A percentile compares a stretch with the other conserved stretches of the same genome.
Evolutionary conservation across 2,888 invertebrate genomes (phyloP).

Genomic region (Lepetodrilus schrolli): DNA sequence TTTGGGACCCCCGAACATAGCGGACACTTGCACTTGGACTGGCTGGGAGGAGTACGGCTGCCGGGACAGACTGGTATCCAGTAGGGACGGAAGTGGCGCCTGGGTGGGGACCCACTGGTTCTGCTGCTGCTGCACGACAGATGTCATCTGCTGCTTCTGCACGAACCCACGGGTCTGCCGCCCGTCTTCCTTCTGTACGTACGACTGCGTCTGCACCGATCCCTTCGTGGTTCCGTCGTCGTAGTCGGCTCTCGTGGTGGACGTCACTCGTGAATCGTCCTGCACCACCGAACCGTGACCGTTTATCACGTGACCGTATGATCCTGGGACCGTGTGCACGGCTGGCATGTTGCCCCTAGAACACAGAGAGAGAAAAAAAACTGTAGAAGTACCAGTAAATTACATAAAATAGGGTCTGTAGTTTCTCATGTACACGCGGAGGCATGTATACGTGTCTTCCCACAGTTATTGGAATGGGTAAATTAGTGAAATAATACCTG

Average conservation of each 20-base stretch:
- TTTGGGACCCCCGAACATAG: conserved; percentile 13
- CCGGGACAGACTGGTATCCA: not conserved
- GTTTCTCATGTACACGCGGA: too few relatives aligned
- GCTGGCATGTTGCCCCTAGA: conserved; percentile 9
- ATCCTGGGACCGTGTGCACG: not conserved
- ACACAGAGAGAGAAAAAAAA: too few relatives aligned
- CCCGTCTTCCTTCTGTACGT: not conserved
- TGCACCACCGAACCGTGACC: not conserved
- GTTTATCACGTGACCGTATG: not conserved
- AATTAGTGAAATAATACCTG: too few relatives aligned
- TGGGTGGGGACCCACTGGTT: not conserved
- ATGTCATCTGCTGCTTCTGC: not conserved
- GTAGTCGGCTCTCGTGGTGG: not conserved
- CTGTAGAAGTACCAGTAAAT: too few relatives aligned
- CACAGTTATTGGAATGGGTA: too few relatives aligned
- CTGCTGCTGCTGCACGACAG: not conserved
- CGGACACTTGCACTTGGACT: conserved; percentile 30
- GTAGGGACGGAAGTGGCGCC: not conserved
- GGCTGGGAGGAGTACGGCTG: conserved; percentile 24
- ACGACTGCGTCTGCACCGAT: not conserved
- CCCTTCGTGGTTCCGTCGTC: not conserved
- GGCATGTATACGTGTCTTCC: too few relatives aligned
- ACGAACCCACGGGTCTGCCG: not conserved
- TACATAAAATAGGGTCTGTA: too few relatives aligned
- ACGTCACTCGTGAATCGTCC: not conserved